Conservation (phyloP, 2,888 invertebrate species). For the Nemapogon koenigi region DNA sequence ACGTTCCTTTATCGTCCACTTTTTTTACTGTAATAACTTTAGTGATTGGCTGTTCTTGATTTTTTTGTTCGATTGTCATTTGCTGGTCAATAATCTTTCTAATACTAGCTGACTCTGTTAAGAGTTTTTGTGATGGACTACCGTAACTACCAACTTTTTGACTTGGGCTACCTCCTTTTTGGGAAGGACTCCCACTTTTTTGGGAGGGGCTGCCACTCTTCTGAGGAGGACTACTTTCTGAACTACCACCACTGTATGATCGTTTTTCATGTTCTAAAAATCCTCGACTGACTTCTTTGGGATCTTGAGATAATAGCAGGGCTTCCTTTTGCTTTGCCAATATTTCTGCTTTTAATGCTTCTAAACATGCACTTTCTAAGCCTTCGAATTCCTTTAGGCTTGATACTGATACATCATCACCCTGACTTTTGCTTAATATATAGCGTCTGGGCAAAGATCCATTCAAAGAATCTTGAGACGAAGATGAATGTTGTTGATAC, state of each 20-base stretch:
- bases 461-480: slow-evolving; percentile 87
- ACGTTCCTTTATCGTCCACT: slow-evolving; percentile 53
- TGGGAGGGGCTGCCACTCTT: slow-evolving; percentile 40
- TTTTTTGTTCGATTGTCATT: slow-evolving; percentile 48
- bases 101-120: slow-evolving; percentile 54
- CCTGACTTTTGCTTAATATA: slow-evolving; percentile 73
- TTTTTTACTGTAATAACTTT: slow-evolving; percentile 55
- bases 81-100: slow-evolving; percentile 57
- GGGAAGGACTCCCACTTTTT: slow-evolving; percentile 53
- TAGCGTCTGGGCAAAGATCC: slow-evolving; percentile 81
- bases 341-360: slow-evolving; percentile 82
- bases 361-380: slow-evolving; percentile 85
- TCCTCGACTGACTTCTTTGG: slow-evolving; percentile 50
- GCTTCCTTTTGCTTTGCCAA: slow-evolving; percentile 88
- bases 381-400: slow-evolving; percentile 94
- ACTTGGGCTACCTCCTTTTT: slow-evolving; percentile 31
- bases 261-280: slow-evolving; percentile 59
- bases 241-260: slow-evolving; percentile 65
- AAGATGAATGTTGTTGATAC: slow-evolving; percentile 73
- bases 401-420: slow-evolving; percentile 85
- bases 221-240: slow-evolving; percentile 65
- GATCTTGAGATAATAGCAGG: slow-evolving; percentile 67
- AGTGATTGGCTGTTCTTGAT: slow-evolving; percentile 34
- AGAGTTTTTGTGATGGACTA: slow-evolving; percentile 50
- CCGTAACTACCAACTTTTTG: slow-evolving; percentile 40